Evolutionary conservation across 2,888 invertebrate species (phyloP).

Genomic region (Tillus elongatus): DNA sequence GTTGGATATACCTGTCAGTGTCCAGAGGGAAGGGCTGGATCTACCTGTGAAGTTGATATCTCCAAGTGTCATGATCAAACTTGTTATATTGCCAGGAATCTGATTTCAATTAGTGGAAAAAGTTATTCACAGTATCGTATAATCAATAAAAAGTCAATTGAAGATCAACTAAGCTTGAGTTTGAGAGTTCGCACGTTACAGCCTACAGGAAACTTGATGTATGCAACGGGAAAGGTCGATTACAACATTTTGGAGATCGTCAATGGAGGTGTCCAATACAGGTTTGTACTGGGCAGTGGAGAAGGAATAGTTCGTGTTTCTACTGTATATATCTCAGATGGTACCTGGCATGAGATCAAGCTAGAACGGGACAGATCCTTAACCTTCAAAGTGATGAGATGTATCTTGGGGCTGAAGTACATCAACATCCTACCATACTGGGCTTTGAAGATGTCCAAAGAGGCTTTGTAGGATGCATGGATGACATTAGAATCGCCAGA

Average conservation of each 20-base stretch:
- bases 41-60: slow-evolving; percentile 55
- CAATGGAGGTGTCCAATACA: slow-evolving; percentile 79
- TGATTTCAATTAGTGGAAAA: slow-evolving; percentile 70
- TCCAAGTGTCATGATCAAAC: slow-evolving; percentile 60
- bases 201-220: slow-evolving; percentile 76
- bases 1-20: slow-evolving; percentile 72
- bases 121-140: slow-evolving; percentile 72
- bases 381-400: slow-evolving; percentile 78
- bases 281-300: slow-evolving; percentile 88
- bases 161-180: slow-evolving; percentile 70
- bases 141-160: slow-evolving; percentile 62
- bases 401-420: slow-evolving; percentile 76
- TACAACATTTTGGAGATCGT: slow-evolving; percentile 80
- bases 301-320: slow-evolving; percentile 73
- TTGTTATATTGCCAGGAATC: slow-evolving; percentile 63
- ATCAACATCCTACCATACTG: slow-evolving; percentile 63
- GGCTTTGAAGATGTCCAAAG: slow-evolving; percentile 66
- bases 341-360: slow-evolving; percentile 72
- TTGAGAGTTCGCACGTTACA: slow-evolving; percentile 75
- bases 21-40: slow-evolving; percentile 64
- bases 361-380: slow-evolving; percentile 77
- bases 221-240: slow-evolving; percentile 78
- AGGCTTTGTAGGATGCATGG: slow-evolving; percentile 76
- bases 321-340: slow-evolving; percentile 70
- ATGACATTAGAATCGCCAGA: slow-evolving; percentile 71